Percentiles rank a stretch among this genome's conserved stretches.
Conservation (phyloP, 2,113 vertebrate species). For the Pontoporia blainvillei region DNA sequence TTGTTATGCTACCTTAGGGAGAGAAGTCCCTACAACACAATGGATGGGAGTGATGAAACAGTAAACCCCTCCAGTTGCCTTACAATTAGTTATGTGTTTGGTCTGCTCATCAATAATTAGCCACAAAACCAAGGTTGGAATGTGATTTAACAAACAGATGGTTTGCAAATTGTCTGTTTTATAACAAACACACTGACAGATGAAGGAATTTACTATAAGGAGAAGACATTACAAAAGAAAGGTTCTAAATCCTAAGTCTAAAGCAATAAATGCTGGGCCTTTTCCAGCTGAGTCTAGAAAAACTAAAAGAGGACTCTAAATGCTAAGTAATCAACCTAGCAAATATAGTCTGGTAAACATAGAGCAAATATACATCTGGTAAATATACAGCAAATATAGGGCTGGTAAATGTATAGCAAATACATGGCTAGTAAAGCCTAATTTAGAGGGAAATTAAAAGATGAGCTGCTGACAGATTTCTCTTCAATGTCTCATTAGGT, state of each 20-base stretch:
- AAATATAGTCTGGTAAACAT: not conserved
- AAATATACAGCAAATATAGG: not conserved
- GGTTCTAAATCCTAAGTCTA: not conserved
- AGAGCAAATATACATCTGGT: not conserved
- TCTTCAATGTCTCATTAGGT: accelerated
- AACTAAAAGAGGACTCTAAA: not conserved
- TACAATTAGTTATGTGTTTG: not conserved
- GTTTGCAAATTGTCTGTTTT: not conserved
- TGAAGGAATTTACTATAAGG: not conserved
- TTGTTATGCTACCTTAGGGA: not conserved
- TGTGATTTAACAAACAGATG: not conserved
- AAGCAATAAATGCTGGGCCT: not conserved
- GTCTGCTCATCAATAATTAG: not conserved
- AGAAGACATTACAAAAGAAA: not conserved
- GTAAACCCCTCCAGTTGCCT: not conserved
- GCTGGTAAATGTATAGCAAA: not conserved
- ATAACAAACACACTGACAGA: not conserved
- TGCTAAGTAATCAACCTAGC: not conserved
- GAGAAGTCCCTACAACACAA: not conserved
- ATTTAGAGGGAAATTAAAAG: accelerated
- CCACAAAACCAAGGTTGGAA: not conserved
- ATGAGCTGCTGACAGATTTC: not conserved
- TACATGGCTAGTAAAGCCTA: not conserved
- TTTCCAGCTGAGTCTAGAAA: not conserved
- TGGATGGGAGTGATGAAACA: not conserved